Base-by-base conservation (phyloP, 2,113 vertebrate species). In the Trogon surrucura region DNA sequence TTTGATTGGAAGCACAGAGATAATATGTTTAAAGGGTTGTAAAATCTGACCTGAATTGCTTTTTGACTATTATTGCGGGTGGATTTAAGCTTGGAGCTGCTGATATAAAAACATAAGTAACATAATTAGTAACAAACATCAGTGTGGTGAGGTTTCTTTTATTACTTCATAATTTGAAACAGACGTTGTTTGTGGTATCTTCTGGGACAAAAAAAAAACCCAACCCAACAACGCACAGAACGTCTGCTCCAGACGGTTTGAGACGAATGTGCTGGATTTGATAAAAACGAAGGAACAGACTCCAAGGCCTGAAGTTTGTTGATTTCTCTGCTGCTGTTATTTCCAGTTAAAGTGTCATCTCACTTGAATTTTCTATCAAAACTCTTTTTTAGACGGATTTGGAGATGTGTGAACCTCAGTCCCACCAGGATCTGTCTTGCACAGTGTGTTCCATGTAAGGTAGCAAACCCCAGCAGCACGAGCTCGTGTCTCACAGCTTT, bases 281-380 rank as follows among this genome's bases (percentile, higher is more conserved):
- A 83, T 44, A 89, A 86, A 80, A 73, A 62, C 11, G 74, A 58
- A 79, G 81, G 71, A 88, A 80, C 79, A 83, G 93, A 26, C 74
- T 91, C 93, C 87, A 96, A 82, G 71, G 81, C 88, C 87, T 93
- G 89, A 85, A 71, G 88, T 85, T 79, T 97, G 94, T 97, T 97
- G 93, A 94, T 94, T 93, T 88, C 84, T 92, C 93, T 91, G 91
- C 93, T 93, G 95, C 91, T 95, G 89, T 96, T 89, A 58, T 93
- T 96, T 95, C 94, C 89, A 87, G 89, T 75, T 91, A 62, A 96
- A 96, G 91, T 96, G 91, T 96, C 82, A 77, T 85, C 94, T 87
- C 87, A 48, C 87, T 95, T 83, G 93, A 80, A 88, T 91, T 80
- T 93, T 38, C 75, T 66, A 82, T 81, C 89, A 62, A 75, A 95